Percentiles rank a stretch among this genome's conserved stretches.
phyloP scores from a whole-genome alignment of 2,797 vertebrate genomes.

The Toxotes lorentzi region DNA sequence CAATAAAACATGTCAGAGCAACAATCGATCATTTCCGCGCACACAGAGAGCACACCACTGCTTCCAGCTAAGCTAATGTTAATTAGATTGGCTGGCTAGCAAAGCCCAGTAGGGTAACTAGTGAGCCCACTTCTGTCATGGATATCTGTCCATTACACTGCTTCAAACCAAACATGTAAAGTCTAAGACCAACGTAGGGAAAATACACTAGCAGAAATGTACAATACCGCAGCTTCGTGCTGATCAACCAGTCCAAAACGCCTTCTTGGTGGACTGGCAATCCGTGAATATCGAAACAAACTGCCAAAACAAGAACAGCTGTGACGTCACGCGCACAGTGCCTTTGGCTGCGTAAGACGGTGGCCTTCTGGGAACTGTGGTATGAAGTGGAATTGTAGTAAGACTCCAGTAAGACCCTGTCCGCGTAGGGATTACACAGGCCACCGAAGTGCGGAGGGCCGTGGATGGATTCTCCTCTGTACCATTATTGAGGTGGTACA shows the following conservation, averaged over 20 bases:
- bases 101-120: constrained; percentile 62
- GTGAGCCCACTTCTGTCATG: constrained; percentile 63
- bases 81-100: constrained; percentile 64
- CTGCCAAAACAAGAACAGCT: constrained; percentile 83
- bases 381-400: not conserved
- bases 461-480: not conserved
- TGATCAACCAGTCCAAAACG: constrained; percentile 29
- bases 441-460: not conserved
- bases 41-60: constrained; percentile 46
- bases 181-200: not conserved
- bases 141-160: constrained; percentile 27
- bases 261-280: constrained; percentile 61
- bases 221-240: constrained; percentile 56
- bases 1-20: constrained; percentile 38
- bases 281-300: constrained; percentile 83
- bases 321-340: constrained; percentile 58
- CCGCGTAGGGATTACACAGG: too few species aligned
- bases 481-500: not conserved
- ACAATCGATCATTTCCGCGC: constrained; percentile 60
- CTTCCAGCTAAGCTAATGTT: constrained; percentile 58
- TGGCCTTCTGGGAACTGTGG: constrained; percentile 67
- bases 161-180: not conserved
- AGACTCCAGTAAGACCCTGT: too few species aligned
- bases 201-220: constrained; percentile 3
- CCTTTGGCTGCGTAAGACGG: not conserved